Conservation (phyloP, 2,888 invertebrate species). For the Dinocampus coccinellae region DNA sequence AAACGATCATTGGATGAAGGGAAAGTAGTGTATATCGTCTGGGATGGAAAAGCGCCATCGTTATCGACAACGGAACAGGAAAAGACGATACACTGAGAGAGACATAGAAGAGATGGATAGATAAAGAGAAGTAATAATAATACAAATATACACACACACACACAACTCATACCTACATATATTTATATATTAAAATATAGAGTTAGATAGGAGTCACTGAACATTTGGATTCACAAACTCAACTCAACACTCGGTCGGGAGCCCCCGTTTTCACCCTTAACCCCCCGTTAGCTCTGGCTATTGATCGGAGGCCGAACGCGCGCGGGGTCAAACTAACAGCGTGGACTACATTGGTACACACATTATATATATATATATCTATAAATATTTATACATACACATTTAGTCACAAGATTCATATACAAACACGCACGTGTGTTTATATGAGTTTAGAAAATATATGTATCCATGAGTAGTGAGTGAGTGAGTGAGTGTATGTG, state of each 20-base stretch:
- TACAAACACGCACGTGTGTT: conserved; percentile 28
- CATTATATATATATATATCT: conserved; percentile 45
- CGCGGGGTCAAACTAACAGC: conserved; percentile 67
- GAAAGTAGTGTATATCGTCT: not conserved
- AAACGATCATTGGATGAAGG: conserved; percentile 15
- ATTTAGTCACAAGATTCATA: conserved; percentile 37
- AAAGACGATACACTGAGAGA: not conserved
- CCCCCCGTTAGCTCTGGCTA: conserved; percentile 65
- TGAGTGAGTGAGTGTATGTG: too few relatives aligned
- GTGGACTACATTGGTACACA: conserved; percentile 62
- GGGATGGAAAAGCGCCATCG: conserved; percentile 6
- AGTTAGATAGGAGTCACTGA: conserved; percentile 1
- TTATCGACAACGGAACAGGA: conserved; percentile 4
- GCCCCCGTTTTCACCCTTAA: too few relatives aligned
- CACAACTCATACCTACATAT: too few relatives aligned
- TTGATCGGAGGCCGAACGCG: conserved; percentile 68
- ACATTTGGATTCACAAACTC: conserved; percentile 57
- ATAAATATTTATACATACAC: conserved; percentile 44
- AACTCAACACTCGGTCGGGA: conserved; percentile 55
- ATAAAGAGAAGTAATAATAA: not conserved
- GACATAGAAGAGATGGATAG: not conserved
- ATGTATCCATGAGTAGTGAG: too few relatives aligned
- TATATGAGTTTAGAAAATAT: conserved; percentile 33
- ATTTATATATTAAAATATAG: too few relatives aligned
- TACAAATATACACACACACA: not conserved